A percentile compares a stretch with the other conserved stretches of the same genome.
Evolutionary conservation across 1,140 invertebrate species (phyloP).

Genomic region (Stratiolaelaps scimitus): DNA sequence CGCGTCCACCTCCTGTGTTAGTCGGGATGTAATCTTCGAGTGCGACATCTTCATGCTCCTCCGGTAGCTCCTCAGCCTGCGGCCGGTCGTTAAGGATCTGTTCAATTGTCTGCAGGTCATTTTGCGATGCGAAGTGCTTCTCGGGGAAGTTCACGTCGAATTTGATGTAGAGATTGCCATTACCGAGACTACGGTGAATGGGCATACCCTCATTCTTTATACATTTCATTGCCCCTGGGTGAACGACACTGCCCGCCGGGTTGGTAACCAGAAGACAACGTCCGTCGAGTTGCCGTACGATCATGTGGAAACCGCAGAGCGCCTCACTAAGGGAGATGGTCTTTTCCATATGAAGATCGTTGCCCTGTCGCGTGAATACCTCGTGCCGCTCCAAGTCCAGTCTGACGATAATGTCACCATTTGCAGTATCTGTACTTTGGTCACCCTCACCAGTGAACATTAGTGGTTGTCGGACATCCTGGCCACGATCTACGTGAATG

Average conservation of each 20-base stretch:
- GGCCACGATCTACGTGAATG: conserved; percentile 49
- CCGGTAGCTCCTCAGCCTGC: conserved; percentile 52
- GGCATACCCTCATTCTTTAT: conserved; percentile 50
- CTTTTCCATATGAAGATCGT: conserved; percentile 45
- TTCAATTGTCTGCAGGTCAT: conserved; percentile 53
- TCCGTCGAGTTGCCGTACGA: conserved; percentile 67
- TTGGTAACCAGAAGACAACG: conserved; percentile 59
- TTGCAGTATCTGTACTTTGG: conserved; percentile 44
- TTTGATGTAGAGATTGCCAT: conserved; percentile 72
- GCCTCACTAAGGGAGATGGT: conserved; percentile 46
- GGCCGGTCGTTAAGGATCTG: conserved; percentile 54
- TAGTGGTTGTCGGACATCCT: conserved; percentile 47
- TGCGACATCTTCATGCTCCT: conserved; percentile 68
- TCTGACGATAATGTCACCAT: conserved; percentile 50
- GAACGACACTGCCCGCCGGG: conserved; percentile 58
- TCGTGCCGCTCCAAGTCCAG: conserved; percentile 48
- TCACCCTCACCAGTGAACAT: conserved; percentile 48
- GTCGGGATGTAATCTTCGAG: conserved; percentile 58
- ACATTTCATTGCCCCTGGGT: conserved; percentile 47
- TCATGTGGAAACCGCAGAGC: conserved; percentile 47
- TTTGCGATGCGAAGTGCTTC: conserved; percentile 59
- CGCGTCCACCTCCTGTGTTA: conserved; percentile 39
- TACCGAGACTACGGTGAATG: conserved; percentile 45
- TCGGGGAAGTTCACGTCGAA: conserved; percentile 73
- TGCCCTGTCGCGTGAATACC: conserved; percentile 43